phyloP scores from a whole-genome alignment of 2,113 vertebrate species.

The Coracopsis vasa region DNA sequence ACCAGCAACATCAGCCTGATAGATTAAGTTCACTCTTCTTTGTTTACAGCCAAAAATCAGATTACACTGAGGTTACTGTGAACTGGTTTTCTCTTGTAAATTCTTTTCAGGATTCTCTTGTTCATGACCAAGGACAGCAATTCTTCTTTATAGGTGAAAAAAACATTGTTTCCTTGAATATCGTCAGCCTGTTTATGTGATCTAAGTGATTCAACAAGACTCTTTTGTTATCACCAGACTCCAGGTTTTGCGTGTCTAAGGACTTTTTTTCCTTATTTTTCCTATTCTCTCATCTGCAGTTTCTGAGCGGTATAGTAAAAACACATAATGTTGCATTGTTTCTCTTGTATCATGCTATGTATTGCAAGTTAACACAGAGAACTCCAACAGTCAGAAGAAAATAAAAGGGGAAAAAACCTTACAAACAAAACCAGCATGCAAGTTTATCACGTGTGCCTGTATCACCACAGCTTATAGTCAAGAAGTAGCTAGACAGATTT shows the following conservation, averaged over 20 bases:
- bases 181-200: not conserved
- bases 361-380: not conserved
- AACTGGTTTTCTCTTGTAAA: not conserved
- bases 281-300: not conserved
- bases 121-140: not conserved
- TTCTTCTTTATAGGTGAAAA: not conserved
- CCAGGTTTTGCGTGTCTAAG: not conserved
- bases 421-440: not conserved
- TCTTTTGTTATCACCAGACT: not conserved
- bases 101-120: not conserved
- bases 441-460: not conserved
- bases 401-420: not conserved
- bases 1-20: not conserved
- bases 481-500: not conserved
- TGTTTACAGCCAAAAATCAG: not conserved
- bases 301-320: not conserved
- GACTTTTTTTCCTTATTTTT: not conserved
- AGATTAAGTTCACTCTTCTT: not conserved
- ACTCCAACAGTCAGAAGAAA: not conserved
- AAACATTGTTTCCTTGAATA: not conserved
- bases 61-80: not conserved
- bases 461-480: not conserved
- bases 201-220: not conserved
- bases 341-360: not conserved
- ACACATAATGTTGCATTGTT: not conserved